Percentiles rank a stretch among this genome's conserved stretches.
These are phyloP conservation scores for Glaucopsyche alexis DNA, from an alignment of 2,888 invertebrate species.

Conservation along the genomic window DNA sequence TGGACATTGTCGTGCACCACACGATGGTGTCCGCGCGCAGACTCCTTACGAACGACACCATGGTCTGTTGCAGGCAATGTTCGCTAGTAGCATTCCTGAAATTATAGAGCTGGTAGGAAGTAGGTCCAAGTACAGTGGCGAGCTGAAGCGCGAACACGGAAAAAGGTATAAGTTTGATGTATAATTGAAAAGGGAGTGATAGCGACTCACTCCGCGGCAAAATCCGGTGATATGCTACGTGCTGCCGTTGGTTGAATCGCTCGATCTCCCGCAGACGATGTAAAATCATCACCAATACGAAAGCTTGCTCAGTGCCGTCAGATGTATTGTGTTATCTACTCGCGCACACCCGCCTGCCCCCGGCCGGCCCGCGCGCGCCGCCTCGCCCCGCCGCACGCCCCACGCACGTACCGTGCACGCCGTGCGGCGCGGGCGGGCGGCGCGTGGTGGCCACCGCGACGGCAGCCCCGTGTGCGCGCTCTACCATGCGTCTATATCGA, in stretches of 20 bases:
- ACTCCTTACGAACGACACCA: slow-evolving; percentile 73
- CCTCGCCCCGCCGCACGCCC: slow-evolving; percentile 49
- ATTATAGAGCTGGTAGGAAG: slow-evolving; percentile 99
- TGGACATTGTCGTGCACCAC: slow-evolving; percentile 79
- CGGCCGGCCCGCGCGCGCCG: slow-evolving; percentile 44
- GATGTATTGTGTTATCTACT: slow-evolving; percentile 81
- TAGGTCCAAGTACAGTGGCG: slow-evolving; percentile 99
- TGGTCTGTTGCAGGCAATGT: slow-evolving; percentile 97
- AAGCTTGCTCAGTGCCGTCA: slow-evolving; percentile 81
- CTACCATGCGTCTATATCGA: slow-evolving; percentile 79
- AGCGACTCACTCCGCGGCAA: slow-evolving; percentile 64
- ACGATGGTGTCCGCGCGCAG: slow-evolving; percentile 72
- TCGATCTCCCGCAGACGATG: slow-evolving; percentile 66
- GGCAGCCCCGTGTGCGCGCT: slow-evolving; percentile 65
- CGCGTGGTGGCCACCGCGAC: slow-evolving; percentile 46
- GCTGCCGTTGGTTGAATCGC: slow-evolving; percentile 61
- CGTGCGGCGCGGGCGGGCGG: slow-evolving; percentile 51
- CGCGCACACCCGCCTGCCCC: slow-evolving; percentile 62
- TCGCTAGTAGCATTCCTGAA: slow-evolving; percentile 99
- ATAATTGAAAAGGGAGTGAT: slow-evolving; percentile 69
- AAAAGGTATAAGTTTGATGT: slow-evolving; percentile 91
- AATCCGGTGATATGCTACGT: slow-evolving; percentile 41
- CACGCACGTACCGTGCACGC: slow-evolving; percentile 30
- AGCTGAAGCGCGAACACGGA: slow-evolving; percentile 99
- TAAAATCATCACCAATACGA: slow-evolving; percentile 70